Evolutionary conservation across 2,113 vertebrate genomes (phyloP).

Genomic region (Poicephalus meyeri): DNA sequence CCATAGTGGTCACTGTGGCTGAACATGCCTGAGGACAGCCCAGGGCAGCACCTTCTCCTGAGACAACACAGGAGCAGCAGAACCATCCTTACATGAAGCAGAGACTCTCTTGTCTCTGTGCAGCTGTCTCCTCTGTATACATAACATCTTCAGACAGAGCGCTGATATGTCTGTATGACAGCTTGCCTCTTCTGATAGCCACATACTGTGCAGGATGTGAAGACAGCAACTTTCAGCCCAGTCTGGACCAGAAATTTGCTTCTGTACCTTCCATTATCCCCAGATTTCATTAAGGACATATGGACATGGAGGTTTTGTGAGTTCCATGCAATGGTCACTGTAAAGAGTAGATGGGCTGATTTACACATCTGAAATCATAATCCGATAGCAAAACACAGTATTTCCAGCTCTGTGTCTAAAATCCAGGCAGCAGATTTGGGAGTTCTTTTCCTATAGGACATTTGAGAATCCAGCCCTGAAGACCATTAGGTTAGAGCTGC

Average conservation of each 20-base stretch:
- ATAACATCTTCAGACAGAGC: neutral
- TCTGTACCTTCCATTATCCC: neutral
- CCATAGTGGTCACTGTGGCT: neutral
- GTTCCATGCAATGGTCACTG: neutral
- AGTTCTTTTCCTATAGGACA: neutral
- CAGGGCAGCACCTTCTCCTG: constrained; percentile 21
- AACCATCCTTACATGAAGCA: neutral
- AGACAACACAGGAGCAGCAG: neutral
- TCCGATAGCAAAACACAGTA: neutral
- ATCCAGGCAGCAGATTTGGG: neutral
- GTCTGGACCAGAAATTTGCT: neutral
- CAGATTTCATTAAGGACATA: neutral
- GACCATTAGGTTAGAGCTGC: neutral
- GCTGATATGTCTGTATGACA: fast-evolving
- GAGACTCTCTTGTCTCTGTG: neutral
- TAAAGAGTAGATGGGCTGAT: neutral
- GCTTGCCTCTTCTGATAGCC: neutral
- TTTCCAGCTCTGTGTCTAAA: neutral
- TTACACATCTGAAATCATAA: neutral
- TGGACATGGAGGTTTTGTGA: neutral
- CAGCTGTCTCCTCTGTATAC: neutral
- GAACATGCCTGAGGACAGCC: constrained; percentile 29
- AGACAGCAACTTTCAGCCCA: neutral
- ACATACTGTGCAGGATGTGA: neutral
- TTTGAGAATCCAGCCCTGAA: neutral